phyloP scores from a whole-genome alignment of 2,113 vertebrate species.

The Oncorhynchus tshawytscha region DNA sequence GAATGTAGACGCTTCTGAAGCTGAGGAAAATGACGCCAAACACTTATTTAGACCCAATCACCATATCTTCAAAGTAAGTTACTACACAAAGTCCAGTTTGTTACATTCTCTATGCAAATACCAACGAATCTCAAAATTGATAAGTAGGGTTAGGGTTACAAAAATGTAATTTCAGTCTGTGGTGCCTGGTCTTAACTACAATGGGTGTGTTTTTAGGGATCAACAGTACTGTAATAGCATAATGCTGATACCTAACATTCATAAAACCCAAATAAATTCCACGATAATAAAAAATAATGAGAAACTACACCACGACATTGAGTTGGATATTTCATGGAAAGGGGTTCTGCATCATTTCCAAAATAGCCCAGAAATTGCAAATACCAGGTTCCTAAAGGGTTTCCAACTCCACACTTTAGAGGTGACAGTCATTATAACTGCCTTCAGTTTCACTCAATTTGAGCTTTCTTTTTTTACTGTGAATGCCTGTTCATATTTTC shows the following conservation, averaged over 20 bases:
- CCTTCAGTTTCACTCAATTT: conserved; percentile 52
- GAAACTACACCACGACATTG: background rate
- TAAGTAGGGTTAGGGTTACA: no score
- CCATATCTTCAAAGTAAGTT: no score
- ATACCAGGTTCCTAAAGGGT: conserved; percentile 41
- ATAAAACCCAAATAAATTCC: background rate
- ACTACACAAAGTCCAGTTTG: no score
- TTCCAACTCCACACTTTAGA: conserved; percentile 50
- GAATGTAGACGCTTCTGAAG: no score
- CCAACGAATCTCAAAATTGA: no score
- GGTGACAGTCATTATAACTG: conserved; percentile 54
- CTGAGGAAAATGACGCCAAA: no score
- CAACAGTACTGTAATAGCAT: background rate
- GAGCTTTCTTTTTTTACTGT: conserved; percentile 64
- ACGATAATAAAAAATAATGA: background rate
- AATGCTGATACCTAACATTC: background rate
- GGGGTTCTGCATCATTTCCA: conserved; percentile 14
- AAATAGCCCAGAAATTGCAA: conserved; percentile 18
- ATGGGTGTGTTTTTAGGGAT: background rate
- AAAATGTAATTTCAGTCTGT: no score
- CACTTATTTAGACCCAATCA: no score
- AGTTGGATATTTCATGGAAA: background rate
- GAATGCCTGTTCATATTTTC: conserved; percentile 73
- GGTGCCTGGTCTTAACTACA: no score
- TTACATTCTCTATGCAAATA: no score